Conservation (phyloP, 2,797 vertebrate genomes). For the Liparis tanakae region DNA sequence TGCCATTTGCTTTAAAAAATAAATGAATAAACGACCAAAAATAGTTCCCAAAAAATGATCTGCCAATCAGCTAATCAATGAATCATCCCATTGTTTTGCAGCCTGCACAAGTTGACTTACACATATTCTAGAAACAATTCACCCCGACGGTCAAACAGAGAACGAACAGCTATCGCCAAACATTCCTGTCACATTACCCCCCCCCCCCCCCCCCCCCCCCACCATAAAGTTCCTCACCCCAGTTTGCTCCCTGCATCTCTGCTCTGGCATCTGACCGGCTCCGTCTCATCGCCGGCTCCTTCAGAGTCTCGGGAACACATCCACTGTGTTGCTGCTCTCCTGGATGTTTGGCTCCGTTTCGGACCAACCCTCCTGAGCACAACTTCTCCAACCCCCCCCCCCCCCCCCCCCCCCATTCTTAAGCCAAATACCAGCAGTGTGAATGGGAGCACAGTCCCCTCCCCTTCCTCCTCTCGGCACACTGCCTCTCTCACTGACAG, state of each 20-base stretch:
- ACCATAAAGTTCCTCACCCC: conserved; percentile 67
- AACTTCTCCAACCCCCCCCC: conserved; percentile 44
- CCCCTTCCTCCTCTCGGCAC: conserved; percentile 57
- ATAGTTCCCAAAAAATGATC: neutral
- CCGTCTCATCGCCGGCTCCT: conserved; percentile 45
- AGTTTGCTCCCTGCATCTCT: conserved; percentile 60
- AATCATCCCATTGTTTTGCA: neutral
- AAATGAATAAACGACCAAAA: neutral
- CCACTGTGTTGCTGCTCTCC: conserved; percentile 45
- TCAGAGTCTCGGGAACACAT: conserved; percentile 24
- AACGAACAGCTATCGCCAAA: neutral
- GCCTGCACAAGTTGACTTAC: neutral
- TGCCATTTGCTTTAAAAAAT: no score
- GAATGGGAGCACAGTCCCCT: conserved; percentile 71
- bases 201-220: conserved; percentile 12
- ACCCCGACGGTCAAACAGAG: neutral
- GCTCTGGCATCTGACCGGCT: conserved; percentile 42
- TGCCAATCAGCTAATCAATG: neutral
- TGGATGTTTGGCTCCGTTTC: conserved; percentile 52
- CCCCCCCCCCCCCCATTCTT: conserved; percentile 39
- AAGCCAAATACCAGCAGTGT: conserved; percentile 66
- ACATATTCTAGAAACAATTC: neutral
- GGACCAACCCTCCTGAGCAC: conserved; percentile 58
- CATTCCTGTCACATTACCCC: conserved; percentile 23
- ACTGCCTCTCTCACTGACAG: conserved; percentile 48